Evolutionary conservation across 2,797 vertebrate species (phyloP), one percentile per base, ranked within the genome.

Genomic region (Cirrhinus mrigala): DNA sequence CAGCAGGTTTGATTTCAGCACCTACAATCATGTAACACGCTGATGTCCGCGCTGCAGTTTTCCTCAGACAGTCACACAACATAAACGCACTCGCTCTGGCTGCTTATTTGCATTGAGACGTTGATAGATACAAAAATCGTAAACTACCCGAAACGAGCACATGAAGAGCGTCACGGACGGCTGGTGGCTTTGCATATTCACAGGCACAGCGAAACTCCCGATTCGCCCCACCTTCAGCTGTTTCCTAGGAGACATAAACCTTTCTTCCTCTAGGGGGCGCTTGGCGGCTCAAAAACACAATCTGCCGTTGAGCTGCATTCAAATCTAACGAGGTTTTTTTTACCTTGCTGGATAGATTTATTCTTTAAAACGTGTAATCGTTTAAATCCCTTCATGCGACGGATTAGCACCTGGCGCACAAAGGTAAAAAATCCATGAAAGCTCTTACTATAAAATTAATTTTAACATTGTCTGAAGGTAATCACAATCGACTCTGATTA

Each of bases 171-270:
- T 46, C 80, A 71, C 50, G 60, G 22, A 18, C 81, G 64, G 48
- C 87, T 85, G 75, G 70, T 66, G 69, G 60, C 86, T 88, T 88
- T 87, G 84, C 88, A 86, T 89, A 89, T 85, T 84, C 85, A 81
- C 64, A 70, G 48, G 82, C 85, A 81, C 64, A 70, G 48, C 77
- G 82, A 87, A 75, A 83, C 87, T 37, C 66, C 75, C 81, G 11
- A 62, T 64, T 79, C 27, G 82, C 89, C 87, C 80, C 88, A 87
- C 87, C 90, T 86, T 87, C 86, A 10, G 15, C 46, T 8, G 73
- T 37, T 40, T 66, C 10, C 1, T 8, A 18, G 0, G 22, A 44
- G 50, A 58, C 33, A 12, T 78, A 0, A 9, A 2, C 11, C 4
- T 2, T 1, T 6, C 0, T 24, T 27, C 70, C 71, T 18, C 27